Evolutionary conservation across 2,888 invertebrate genomes (phyloP), one percentile per base, ranked within the genome.

Genomic region (Physocephala rufipes): DNA sequence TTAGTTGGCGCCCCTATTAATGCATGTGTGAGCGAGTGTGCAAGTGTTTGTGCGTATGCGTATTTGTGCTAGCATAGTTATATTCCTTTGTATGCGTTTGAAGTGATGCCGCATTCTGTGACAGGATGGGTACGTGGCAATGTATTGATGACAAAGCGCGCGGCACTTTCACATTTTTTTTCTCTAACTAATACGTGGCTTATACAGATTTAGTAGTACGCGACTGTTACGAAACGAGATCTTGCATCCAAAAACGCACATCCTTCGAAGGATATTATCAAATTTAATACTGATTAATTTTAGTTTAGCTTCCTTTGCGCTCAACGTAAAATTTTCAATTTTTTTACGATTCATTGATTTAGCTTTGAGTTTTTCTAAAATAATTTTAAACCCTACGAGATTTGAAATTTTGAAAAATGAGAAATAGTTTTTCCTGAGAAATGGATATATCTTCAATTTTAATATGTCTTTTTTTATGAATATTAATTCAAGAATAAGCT

Each of bases 111-210:
- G 64, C 43, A 51, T 58, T 68, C 71, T 62, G 67, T 58, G 55
- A 61, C 67, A 68, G 67, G 70, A 67, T 70, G 71, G 62, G 65
- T 70, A 61, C 62, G 63, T 69, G 66, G 53, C 70, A 70, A 67
- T 61, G 55, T 69, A n/a, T n/a, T 19, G 36, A 28, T 58, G 72
- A 69, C 71, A 66, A 72, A 71, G 68, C 68, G 62, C 74, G 71
- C 68, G 65, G 53, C 58, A 53, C 67, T 65, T 55, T 62, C 64
- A 70, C 58, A 68, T 62, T 68, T 51, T 62, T 62, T 62, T n/a
- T n/a, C n/a, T n/a, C n/a, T 51, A 81, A 82, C 81, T 82, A 82
- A 82, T 82, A 81, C 79, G 78, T 71, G 80, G 81, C 81, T 83
- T 82, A 82, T 79, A 79, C 78, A 78, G 81, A 82, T 79, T 83